These are phyloP conservation scores for Cavia aperea DNA, from an alignment of 2,113 vertebrate species.

Conservation along the genomic window DNA sequence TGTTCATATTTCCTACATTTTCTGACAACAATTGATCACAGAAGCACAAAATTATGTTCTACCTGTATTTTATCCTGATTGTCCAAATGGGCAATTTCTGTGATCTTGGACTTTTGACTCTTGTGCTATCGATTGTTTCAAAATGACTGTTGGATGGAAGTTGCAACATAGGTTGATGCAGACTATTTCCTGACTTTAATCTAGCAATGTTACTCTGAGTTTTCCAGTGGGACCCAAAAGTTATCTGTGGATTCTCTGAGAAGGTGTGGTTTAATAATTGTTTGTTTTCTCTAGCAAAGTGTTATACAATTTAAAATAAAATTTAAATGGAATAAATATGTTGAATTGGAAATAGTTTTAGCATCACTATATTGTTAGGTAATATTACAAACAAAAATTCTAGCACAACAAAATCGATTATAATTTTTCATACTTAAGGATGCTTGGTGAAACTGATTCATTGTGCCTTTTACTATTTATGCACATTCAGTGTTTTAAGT, in stretches of 20 bases:
- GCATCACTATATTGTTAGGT: neutral
- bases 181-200: slow-evolving; percentile 54
- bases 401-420: slow-evolving; percentile 23
- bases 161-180: slow-evolving; percentile 48
- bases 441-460: slow-evolving; percentile 40
- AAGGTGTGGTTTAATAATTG: neutral
- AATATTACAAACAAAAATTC: slow-evolving; percentile 29
- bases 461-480: slow-evolving; percentile 41
- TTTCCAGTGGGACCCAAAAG: slow-evolving; percentile 39
- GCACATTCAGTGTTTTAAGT: slow-evolving; percentile 41
- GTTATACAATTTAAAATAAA: neutral
- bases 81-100: slow-evolving; percentile 54
- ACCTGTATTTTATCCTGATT: slow-evolving; percentile 47
- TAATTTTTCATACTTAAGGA: slow-evolving; percentile 48
- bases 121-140: slow-evolving; percentile 55
- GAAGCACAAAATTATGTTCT: slow-evolving; percentile 25
- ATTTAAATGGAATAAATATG: neutral
- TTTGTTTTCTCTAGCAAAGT: neutral
- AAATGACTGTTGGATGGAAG: slow-evolving; percentile 53
- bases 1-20: slow-evolving; percentile 40
- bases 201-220: slow-evolving; percentile 42
- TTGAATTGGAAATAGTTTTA: slow-evolving; percentile 31
- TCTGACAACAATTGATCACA: slow-evolving; percentile 52
- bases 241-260: neutral
- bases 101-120: slow-evolving; percentile 56